Conservation (phyloP, 2,113 vertebrate genomes). For the Corythornis vintsioides region DNA sequence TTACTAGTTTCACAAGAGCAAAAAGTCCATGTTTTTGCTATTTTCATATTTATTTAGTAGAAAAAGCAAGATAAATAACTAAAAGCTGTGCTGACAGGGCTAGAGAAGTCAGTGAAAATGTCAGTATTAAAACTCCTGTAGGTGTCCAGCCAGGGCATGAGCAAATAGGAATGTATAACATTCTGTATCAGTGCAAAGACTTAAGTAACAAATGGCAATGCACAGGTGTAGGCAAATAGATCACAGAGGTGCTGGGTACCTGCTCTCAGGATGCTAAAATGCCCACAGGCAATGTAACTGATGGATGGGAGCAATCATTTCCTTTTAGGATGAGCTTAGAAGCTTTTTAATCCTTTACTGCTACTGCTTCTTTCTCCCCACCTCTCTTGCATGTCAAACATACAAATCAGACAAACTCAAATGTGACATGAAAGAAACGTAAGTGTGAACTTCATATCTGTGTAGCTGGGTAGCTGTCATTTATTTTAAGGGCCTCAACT, state of each 20-base stretch:
- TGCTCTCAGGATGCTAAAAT: not conserved
- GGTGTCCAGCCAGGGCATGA: not conserved
- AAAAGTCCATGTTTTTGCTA: not conserved
- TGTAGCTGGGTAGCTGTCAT: not conserved
- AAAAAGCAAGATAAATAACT: not conserved
- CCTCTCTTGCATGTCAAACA: not conserved
- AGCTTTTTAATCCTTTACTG: not conserved
- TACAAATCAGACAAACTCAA: not conserved
- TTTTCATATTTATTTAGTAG: slow-evolving; percentile 6
- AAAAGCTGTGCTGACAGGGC: not conserved
- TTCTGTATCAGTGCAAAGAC: not conserved
- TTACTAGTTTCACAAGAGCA: not conserved
- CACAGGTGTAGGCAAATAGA: not conserved
- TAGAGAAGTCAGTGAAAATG: not conserved
- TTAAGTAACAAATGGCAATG: not conserved
- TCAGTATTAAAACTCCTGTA: not conserved
- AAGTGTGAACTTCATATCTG: not conserved
- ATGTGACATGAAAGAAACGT: not conserved
- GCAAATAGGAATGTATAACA: not conserved
- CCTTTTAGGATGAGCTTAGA: not conserved
- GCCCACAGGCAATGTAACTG: not conserved
- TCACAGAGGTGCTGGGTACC: not conserved
- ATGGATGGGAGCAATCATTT: not conserved
- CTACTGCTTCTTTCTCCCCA: not conserved
- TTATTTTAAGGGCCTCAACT: not conserved